Evolutionary conservation across 2,888 invertebrate genomes (phyloP).

Genomic region (Tinea semifulvella): DNA sequence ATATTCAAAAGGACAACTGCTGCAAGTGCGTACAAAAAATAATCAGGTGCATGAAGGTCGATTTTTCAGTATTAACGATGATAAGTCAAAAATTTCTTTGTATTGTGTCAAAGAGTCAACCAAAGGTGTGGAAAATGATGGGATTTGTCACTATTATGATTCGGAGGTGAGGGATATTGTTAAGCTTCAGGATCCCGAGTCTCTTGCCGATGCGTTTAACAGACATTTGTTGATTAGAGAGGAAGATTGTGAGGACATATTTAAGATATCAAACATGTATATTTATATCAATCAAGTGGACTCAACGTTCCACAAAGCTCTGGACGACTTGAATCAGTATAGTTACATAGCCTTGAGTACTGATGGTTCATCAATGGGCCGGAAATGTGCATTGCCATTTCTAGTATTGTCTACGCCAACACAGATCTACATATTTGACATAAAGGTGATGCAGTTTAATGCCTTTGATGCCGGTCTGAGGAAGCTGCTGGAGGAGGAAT

Average conservation of each 20-base stretch:
- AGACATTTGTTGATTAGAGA: conserved; percentile 45
- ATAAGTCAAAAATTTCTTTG: conserved; percentile 54
- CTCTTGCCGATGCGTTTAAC: conserved; percentile 22
- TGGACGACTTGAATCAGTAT: conserved; percentile 43
- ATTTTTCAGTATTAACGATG: conserved; percentile 50
- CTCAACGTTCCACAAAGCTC: conserved; percentile 44
- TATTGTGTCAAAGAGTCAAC: conserved; percentile 49
- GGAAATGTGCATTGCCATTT: conserved; percentile 59
- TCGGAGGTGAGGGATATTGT: conserved; percentile 50
- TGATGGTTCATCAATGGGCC: conserved; percentile 57
- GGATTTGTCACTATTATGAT: conserved; percentile 48
- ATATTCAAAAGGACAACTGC: conserved; percentile 55
- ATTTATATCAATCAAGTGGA: conserved; percentile 58
- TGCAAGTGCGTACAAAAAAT: conserved; percentile 55
- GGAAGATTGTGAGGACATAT: conserved; percentile 50
- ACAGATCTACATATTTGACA: conserved; percentile 60
- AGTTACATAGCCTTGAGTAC: conserved; percentile 45
- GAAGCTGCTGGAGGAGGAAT: conserved; percentile 47
- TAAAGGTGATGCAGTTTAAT: conserved; percentile 54
- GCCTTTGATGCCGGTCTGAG: conserved; percentile 60
- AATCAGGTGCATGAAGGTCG: conserved; percentile 51
- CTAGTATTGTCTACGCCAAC: conserved; percentile 48
- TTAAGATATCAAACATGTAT: conserved; percentile 49
- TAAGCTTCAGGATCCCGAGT: conserved; percentile 41
- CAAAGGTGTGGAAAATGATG: conserved; percentile 37